Conservation (phyloP, 35 echinoderm and acorn worm species). For the Heliocidaris tuberculata region DNA sequence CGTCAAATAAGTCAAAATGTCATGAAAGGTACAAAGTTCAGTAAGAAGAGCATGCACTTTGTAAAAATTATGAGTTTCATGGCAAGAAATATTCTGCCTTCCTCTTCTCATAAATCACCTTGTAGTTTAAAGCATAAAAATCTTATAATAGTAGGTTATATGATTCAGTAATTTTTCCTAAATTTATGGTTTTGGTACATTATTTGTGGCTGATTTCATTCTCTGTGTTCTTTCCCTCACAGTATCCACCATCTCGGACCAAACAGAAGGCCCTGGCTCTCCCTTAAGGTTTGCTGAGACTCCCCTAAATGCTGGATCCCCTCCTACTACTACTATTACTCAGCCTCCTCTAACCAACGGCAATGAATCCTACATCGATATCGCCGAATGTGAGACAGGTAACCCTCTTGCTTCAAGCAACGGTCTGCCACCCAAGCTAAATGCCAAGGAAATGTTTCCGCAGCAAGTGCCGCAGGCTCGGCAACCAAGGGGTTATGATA, state of each 20-base stretch:
- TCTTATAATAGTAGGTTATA: background rate
- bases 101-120: no score
- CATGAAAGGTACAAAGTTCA: no score
- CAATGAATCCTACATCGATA: constrained; percentile 51
- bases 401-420: background rate
- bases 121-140: no score
- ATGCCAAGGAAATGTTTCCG: background rate
- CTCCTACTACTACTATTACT: background rate
- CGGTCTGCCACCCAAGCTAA: background rate
- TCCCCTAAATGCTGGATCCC: background rate
- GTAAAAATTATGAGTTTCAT: no score
- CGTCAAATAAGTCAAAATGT: no score
- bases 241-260: background rate
- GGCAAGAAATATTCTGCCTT: no score
- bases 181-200: background rate
- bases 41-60: no score
- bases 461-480: background rate
- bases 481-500: constrained; percentile 21
- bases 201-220: background rate
- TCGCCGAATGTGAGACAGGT: constrained; percentile 48
- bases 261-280: background rate
- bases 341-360: background rate
- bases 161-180: background rate
- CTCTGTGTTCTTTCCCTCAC: background rate
- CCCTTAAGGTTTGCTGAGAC: background rate